These are phyloP conservation scores for Masticophis lateralis DNA, from an alignment of 2,797 vertebrate species.

Conservation along the genomic window DNA sequence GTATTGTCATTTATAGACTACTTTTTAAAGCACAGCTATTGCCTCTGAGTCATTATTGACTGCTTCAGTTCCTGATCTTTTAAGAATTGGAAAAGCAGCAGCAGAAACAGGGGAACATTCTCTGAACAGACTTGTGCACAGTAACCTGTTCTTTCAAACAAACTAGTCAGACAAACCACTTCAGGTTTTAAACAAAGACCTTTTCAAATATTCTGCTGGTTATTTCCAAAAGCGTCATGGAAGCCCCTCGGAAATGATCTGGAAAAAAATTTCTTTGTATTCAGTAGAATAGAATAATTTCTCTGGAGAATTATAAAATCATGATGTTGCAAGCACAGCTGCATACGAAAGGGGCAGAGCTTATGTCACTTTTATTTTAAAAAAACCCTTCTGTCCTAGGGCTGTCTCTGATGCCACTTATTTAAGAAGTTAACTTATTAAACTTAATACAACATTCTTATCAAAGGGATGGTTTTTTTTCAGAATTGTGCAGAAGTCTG, in stretches of 20 bases:
- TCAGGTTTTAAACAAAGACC: background rate
- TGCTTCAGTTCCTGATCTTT: background rate
- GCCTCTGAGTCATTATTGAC: constrained; percentile 3
- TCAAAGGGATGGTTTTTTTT: background rate
- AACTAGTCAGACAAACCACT: background rate
- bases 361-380: background rate
- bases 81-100: background rate
- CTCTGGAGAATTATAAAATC: background rate
- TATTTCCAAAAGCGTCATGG: background rate
- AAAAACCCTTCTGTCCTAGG: background rate
- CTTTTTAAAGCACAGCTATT: background rate
- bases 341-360: background rate
- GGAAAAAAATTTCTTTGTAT: background rate
- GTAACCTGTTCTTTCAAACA: constrained; percentile 4
- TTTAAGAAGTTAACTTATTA: background rate
- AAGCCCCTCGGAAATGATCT: background rate
- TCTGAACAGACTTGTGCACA: constrained; percentile 1
- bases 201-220: background rate
- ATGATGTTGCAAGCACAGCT: background rate
- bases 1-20: background rate
- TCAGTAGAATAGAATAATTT: background rate
- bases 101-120: background rate
- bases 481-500: background rate
- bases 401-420: background rate
- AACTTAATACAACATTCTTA: background rate